Conservation (phyloP, 37 sponge, comb jelly and placozoan species). For the Mnemiopsis leidyi region DNA sequence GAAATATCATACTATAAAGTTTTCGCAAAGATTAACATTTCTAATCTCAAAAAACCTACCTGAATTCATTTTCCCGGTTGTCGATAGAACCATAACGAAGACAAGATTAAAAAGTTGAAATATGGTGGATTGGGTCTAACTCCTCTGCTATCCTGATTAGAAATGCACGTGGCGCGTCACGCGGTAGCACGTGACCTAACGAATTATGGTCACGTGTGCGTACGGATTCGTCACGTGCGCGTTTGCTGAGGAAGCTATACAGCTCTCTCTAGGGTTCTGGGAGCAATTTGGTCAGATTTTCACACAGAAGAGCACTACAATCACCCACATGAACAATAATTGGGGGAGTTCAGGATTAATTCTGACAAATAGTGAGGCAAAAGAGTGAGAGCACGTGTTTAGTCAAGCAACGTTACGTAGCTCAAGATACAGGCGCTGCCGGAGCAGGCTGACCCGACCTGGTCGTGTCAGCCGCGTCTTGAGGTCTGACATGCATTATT, state of each 20-base stretch:
- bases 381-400: not conserved
- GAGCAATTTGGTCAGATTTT: not conserved
- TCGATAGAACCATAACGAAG: conserved; percentile 39
- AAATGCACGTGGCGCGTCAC: not conserved
- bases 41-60: not conserved
- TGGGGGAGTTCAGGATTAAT: not conserved
- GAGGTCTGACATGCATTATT: not conserved
- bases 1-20: too few relatives aligned
- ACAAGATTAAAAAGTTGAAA: conserved; percentile 4
- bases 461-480: not conserved
- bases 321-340: not conserved
- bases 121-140: conserved; percentile 7
- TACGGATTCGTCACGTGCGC: not conserved
- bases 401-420: not conserved
- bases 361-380: not conserved
- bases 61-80: not conserved
- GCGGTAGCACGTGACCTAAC: not conserved
- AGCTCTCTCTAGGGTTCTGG: not conserved
- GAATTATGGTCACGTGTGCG: not conserved
- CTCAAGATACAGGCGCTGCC: not conserved
- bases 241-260: not conserved
- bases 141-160: not conserved
- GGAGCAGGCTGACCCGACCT: not conserved
- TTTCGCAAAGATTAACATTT: too few relatives aligned
- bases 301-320: not conserved